phyloP scores from a whole-genome alignment of 2,888 invertebrate genomes.

The Ashinkailepas kermadecensis region DNA sequence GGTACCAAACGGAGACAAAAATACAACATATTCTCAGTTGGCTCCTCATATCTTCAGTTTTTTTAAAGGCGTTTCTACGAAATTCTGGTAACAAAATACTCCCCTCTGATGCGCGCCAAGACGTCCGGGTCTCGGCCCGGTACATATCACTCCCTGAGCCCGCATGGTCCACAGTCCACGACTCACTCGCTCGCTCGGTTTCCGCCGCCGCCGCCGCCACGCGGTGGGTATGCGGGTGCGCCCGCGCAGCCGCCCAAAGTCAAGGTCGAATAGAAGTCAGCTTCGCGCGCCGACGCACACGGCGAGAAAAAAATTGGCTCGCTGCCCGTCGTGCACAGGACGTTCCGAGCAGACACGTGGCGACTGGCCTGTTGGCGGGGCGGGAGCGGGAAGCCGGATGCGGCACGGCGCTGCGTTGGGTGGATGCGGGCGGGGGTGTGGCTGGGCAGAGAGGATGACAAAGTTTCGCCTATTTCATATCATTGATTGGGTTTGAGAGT shows the following conservation, averaged over 20 bases:
- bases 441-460: too few species aligned
- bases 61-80: neutral
- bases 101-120: neutral
- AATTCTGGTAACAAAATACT: neutral
- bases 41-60: neutral
- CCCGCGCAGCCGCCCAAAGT: neutral
- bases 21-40: neutral
- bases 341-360: too few species aligned
- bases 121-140: neutral
- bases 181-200: neutral
- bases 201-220: neutral
- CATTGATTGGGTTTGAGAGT: too few species aligned
- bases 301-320: neutral
- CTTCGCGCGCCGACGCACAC: neutral
- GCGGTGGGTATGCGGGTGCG: neutral
- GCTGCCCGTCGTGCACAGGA: too few species aligned
- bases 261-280: slow-evolving; percentile 7
- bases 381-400: too few species aligned
- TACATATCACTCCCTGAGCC: neutral
- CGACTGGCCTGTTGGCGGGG: too few species aligned
- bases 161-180: neutral
- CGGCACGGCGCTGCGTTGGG: too few species aligned
- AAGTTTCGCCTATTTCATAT: too few species aligned
- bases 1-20: neutral
- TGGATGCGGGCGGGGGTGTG: too few species aligned